phyloP scores from a whole-genome alignment of 2,888 invertebrate genomes.

The Lithophane ornitopus region DNA sequence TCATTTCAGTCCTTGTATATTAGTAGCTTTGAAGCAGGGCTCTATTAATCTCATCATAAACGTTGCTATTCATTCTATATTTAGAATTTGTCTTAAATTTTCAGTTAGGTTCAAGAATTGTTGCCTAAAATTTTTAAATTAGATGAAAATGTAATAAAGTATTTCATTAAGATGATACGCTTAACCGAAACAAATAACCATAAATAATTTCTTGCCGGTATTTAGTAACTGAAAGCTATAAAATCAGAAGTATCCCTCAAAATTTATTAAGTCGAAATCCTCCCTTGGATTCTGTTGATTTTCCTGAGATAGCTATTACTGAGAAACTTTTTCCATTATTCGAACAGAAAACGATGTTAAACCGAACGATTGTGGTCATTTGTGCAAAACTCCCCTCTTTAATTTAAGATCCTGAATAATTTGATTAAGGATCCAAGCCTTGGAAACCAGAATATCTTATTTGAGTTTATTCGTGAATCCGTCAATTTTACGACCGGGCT shows the following conservation, averaged over 20 bases:
- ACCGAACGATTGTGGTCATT: slow-evolving; percentile 73
- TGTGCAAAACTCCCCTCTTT: slow-evolving; percentile 56
- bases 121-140: not conserved
- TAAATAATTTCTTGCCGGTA: slow-evolving; percentile 27
- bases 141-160: not conserved
- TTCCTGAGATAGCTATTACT: slow-evolving; percentile 72
- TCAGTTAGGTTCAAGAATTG: not conserved
- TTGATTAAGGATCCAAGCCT: slow-evolving; percentile 56
- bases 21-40: not conserved
- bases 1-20: not conserved
- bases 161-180: slow-evolving; percentile 8
- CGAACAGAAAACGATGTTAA: slow-evolving; percentile 72
- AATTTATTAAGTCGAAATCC: slow-evolving; percentile 58
- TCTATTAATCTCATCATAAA: no score
- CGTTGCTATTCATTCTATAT: not conserved
- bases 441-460: slow-evolving; percentile 56
- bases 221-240: slow-evolving; percentile 35
- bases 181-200: slow-evolving; percentile 3
- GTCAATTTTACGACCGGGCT: slow-evolving; percentile 48
- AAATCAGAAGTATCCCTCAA: slow-evolving; percentile 35
- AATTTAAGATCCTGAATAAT: slow-evolving; percentile 64
- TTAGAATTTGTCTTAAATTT: not conserved
- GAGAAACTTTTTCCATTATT: slow-evolving; percentile 81
- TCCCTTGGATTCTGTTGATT: slow-evolving; percentile 71
- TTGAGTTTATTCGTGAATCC: slow-evolving; percentile 50